Evolutionary conservation across 2,888 invertebrate species (phyloP).

Genomic region (Mystacides longicornis): DNA sequence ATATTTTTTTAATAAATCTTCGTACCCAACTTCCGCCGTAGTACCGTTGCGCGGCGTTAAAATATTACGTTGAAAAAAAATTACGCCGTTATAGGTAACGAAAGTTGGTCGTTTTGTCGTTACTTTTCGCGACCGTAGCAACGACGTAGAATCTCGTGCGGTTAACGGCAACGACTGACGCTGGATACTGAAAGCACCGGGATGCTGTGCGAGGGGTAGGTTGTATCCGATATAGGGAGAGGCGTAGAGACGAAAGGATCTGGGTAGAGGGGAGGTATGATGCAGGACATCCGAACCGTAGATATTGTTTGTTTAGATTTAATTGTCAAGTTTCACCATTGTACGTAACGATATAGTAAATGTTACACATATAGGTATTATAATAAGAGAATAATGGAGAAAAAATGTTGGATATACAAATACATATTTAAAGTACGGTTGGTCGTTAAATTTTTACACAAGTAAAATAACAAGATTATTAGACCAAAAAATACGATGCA

Average conservation of each 20-base stretch:
- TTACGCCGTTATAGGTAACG: conserved; percentile 5
- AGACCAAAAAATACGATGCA: too few species aligned
- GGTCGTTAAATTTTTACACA: too few species aligned
- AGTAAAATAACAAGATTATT: too few species aligned
- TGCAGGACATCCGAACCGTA: conserved; percentile 19
- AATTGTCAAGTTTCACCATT: conserved; percentile 16
- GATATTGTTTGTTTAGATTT: conserved; percentile 22
- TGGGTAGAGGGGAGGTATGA: conserved; percentile 3
- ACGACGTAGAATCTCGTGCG: conserved; percentile 15
- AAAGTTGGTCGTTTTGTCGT: not conserved
- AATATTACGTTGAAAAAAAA: not conserved
- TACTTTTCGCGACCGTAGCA: conserved; percentile 12
- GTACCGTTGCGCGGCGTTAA: too few species aligned
- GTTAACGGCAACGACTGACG: conserved; percentile 25
- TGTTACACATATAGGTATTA: too few species aligned
- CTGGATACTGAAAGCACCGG: conserved; percentile 20
- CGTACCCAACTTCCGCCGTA: not conserved
- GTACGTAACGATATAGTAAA: too few species aligned
- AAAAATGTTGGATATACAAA: too few species aligned
- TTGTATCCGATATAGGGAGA: conserved; percentile 3
- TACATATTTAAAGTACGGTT: too few species aligned
- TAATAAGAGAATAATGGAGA: too few species aligned
- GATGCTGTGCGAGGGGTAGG: conserved; percentile 20
- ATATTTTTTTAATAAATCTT: too few species aligned
- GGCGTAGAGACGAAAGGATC: conserved; percentile 5